Conservation (phyloP, 1,140 invertebrate genomes). For the Frieseomelitta varia region DNA sequence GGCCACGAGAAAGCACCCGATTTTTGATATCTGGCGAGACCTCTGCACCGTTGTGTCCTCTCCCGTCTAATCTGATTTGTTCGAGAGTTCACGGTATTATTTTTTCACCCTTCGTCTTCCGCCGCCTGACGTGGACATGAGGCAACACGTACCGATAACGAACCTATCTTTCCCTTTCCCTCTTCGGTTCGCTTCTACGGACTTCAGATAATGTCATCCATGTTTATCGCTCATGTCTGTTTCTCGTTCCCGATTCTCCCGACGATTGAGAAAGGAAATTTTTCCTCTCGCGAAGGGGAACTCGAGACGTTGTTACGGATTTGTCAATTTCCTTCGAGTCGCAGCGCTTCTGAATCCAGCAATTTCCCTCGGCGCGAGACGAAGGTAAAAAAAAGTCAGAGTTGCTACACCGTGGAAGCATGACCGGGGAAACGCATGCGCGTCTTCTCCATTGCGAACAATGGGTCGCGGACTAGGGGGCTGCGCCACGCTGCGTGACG, state of each 20-base stretch:
- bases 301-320: background rate
- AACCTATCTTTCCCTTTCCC: background rate
- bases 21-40: slow-evolving; percentile 44
- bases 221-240: too few relatives aligned
- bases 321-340: background rate
- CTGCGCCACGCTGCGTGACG: slow-evolving; percentile 45
- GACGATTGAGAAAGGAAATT: too few relatives aligned
- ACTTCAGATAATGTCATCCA: background rate
- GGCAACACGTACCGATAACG: slow-evolving; percentile 29
- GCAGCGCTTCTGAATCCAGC: slow-evolving; percentile 5
- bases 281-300: background rate
- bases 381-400: slow-evolving; percentile 35
- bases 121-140: slow-evolving; percentile 8
- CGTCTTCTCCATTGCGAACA: slow-evolving; percentile 15
- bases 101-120: slow-evolving; percentile 12
- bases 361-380: background rate
- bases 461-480: slow-evolving; percentile 5
- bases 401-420: slow-evolving; percentile 1
- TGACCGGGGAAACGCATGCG: slow-evolving; percentile 7
- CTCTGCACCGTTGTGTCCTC: slow-evolving; percentile 41
- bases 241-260: too few relatives aligned
- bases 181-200: background rate
- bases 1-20: background rate
- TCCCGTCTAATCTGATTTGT: slow-evolving; percentile 20
- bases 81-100: slow-evolving; percentile 38